Base-by-base conservation (phyloP, 2,888 invertebrate genomes). In the Aspidiotus rigidus region DNA sequence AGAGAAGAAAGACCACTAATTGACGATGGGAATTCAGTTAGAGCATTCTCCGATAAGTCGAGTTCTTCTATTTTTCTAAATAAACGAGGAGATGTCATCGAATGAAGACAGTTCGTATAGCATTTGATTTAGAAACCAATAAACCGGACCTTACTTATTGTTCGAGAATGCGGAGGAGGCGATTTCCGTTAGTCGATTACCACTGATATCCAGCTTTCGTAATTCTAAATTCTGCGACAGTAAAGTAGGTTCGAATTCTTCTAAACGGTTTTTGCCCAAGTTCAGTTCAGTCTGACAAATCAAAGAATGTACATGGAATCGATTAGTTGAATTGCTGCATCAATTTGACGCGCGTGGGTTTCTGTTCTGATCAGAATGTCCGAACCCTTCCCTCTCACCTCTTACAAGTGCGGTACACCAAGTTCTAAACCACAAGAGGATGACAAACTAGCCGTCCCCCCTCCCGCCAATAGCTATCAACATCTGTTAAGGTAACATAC, bases 21-120 rank as follows among this genome's bases (percentile, higher is more conserved):
- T 44, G 87, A 85, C 64, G 82, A 80, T 6, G 92, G 90, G 71
- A 93, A 81, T 75, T 86, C 84, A 17, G 84, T 82, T 63, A 93
- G 78, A 69, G 83, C 84, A 77, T 93, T 93, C 71, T 88, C 85
- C 0, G 92, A 90, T 67, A 88, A 83, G 77, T 90, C 88, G 41
- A 93, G 78, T 73, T 84, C 83, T 78, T 89, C 85, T 60, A 93
- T 80, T 59, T 86, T 83, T 72, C 86, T 81, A 64, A 0, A 66
- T 42, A 15, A 55, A 28, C 28, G 5, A 28, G 28, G 28, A n/a
- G n/a, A n/a, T 28, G 28, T 28, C 2, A 28, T 5, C 2, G 5
- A 28, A 28, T 28, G 28, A 28, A 28, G 28, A 5, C 28, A 28
- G 5, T 28, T 28, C 49, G 2, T n/a, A 6, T 3, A 49, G 6